These are phyloP conservation scores for Orchestes rusci DNA, from an alignment of 2,888 invertebrate species.

Conservation along the genomic window DNA sequence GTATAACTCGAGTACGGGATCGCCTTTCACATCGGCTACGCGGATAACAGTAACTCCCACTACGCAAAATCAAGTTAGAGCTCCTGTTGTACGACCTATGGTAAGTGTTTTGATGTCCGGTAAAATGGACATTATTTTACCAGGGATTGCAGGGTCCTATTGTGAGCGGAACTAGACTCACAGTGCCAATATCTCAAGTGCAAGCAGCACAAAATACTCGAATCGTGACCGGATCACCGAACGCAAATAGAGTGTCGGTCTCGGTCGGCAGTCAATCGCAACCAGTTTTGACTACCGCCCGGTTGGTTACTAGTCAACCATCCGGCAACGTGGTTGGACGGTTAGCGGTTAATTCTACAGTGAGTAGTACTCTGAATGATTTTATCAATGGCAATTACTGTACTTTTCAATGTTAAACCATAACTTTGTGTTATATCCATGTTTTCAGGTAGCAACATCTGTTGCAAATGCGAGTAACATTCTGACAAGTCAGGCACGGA, in stretches of 20 bases:
- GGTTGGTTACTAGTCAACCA: slow-evolving; percentile 10
- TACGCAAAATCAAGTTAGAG: slow-evolving; percentile 31
- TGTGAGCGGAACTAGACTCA: slow-evolving; percentile 18
- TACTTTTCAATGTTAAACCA: too few species aligned
- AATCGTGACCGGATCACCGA: slow-evolving; percentile 14
- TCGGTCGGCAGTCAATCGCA: slow-evolving; percentile 8
- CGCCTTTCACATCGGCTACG: slow-evolving; percentile 35
- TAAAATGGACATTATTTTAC: slow-evolving; percentile 1
- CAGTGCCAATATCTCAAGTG: slow-evolving; percentile 23
- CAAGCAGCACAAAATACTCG: slow-evolving; percentile 18
- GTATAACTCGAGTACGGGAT: slow-evolving; percentile 37
- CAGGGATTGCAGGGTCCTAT: slow-evolving; percentile 13
- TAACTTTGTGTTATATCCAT: too few species aligned
- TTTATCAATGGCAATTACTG: too few species aligned
- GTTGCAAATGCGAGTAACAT: slow-evolving; percentile 14
- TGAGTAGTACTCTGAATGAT: slow-evolving; percentile 6
- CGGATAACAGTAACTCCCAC: slow-evolving; percentile 38
- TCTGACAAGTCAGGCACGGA: slow-evolving; percentile 17
- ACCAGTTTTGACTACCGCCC: slow-evolving; percentile 11
- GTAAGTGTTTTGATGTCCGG: too few species aligned
- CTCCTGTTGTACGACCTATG: slow-evolving; percentile 32
- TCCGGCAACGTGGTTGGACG: slow-evolving; percentile 17
- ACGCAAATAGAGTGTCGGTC: slow-evolving; percentile 10
- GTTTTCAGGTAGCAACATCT: slow-evolving; percentile 10
- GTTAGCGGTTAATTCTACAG: slow-evolving; percentile 17